Percentiles rank a stretch among this genome's conserved stretches.
Evolutionary conservation across 2,888 invertebrate genomes (phyloP).

Genomic region (Lysandra bellargus): DNA sequence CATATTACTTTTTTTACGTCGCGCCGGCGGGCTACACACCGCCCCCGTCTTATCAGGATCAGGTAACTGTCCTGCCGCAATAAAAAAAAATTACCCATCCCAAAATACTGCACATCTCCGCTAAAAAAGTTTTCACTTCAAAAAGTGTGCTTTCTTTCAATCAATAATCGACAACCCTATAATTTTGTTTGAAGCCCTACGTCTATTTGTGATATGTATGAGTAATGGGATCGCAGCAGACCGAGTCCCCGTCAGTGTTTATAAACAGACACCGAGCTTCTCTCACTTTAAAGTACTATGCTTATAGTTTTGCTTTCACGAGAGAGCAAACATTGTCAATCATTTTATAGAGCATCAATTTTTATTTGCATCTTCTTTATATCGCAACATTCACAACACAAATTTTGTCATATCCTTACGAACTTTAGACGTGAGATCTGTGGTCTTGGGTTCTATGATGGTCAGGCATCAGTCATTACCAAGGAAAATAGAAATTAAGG

Average conservation of each 20-base stretch:
- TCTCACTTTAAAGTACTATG: not conserved
- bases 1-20: too few relatives aligned
- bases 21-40: too few relatives aligned
- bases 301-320: not conserved
- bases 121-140: not conserved
- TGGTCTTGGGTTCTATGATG: too few relatives aligned
- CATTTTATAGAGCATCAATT: not conserved
- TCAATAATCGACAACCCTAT: not conserved
- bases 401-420: too few relatives aligned
- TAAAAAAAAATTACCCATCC: too few relatives aligned
- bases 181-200: not conserved
- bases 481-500: not conserved
- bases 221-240: slow-evolving; percentile 16
- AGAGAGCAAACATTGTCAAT: not conserved
- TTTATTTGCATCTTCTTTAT: too few relatives aligned
- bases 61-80: too few relatives aligned
- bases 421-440: too few relatives aligned
- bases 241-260: slow-evolving; percentile 9
- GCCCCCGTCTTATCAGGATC: too few relatives aligned
- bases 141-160: not conserved
- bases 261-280: slow-evolving; percentile 15
- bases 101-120: too few relatives aligned
- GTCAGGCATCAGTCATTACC: not conserved
- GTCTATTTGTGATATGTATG: slow-evolving; percentile 20
- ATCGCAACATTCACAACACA: too few relatives aligned